Conservation (phyloP, 2,113 vertebrate genomes). For the Myodes glareolus region DNA sequence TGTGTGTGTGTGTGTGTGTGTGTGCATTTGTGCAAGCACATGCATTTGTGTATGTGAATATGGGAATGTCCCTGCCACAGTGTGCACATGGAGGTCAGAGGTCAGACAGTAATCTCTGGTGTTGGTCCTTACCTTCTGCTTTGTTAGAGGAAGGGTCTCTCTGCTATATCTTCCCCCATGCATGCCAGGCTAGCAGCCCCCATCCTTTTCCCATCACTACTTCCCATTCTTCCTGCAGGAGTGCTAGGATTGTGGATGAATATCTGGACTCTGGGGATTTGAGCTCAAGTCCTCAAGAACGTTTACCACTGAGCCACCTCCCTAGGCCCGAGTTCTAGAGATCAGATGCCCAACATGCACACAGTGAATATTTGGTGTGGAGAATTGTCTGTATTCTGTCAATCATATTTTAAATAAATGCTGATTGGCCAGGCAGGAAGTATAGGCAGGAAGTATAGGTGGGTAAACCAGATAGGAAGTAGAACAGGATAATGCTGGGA, state of each 20-base stretch:
- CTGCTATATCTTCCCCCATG: background rate
- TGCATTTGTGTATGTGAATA: background rate
- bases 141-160: background rate
- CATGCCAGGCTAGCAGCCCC: background rate
- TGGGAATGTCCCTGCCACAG: background rate
- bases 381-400: no score
- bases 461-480: no score
- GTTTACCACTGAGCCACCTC: background rate
- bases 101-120: background rate
- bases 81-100: background rate
- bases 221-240: background rate
- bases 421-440: no score
- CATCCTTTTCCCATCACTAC: background rate
- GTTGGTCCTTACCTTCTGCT: background rate
- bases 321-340: background rate
- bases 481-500: no score
- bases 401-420: no score
- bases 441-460: no score
- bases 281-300: background rate
- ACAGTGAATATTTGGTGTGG: no score
- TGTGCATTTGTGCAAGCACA: background rate
- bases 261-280: background rate
- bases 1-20: background rate
- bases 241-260: background rate
- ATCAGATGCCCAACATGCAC: background rate